A percentile compares a stretch with the other conserved stretches of the same genome.
These are phyloP conservation scores for Sarcophaga peregrina DNA, from an alignment of 1,140 invertebrate species.

Conservation along the genomic window DNA sequence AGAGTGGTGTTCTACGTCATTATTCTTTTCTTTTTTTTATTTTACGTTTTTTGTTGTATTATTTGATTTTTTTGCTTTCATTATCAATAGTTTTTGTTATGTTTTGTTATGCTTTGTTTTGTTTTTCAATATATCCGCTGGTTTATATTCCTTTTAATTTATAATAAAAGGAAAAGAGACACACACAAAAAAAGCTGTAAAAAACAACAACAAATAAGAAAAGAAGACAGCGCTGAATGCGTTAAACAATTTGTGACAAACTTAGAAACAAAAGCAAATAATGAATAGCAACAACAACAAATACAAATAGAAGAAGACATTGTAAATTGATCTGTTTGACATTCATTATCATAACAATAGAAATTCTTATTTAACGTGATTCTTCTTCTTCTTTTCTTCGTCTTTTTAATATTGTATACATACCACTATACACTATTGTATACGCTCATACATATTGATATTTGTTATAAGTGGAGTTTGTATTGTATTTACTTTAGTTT, in stretches of 20 bases:
- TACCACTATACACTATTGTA: no score
- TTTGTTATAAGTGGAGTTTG: no score
- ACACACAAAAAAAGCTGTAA: no score
- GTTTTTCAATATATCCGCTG: conserved; percentile 2
- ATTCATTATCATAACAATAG: conserved; percentile 40
- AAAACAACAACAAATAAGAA: not conserved
- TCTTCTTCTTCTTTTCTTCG: not conserved
- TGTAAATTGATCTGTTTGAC: conserved; percentile 34
- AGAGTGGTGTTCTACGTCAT: no score
- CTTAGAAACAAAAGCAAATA: conserved; percentile 5
- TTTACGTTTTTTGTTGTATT: not conserved
- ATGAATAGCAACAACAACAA: not conserved
- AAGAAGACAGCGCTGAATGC: conserved; percentile 7
- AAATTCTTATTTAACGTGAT: conserved; percentile 5
- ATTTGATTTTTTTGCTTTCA: not conserved
- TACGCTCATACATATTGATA: no score
- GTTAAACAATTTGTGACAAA: conserved; percentile 29
- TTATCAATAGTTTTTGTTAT: no score
- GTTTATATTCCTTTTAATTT: conserved; percentile 1
- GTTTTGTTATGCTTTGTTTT: no score
- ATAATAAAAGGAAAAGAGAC: not conserved
- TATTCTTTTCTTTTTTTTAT: no score
- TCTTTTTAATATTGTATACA: not conserved
- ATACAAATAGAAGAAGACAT: conserved; percentile 11
- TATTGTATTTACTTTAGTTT: not conserved